These are phyloP conservation scores for Dallia pectoralis DNA, from an alignment of 2,797 vertebrate species.

Conservation along the genomic window DNA sequence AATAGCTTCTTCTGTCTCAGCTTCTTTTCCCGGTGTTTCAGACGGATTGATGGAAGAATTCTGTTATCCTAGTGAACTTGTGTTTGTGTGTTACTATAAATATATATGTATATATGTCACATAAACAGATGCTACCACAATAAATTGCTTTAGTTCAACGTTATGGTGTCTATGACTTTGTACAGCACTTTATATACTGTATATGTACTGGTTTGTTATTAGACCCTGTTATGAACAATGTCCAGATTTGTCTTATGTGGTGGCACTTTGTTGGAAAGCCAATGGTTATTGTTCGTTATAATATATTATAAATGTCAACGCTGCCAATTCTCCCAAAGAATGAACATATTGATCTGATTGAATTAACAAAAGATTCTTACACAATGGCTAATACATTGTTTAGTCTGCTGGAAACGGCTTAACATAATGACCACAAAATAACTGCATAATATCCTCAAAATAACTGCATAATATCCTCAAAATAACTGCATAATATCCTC, in stretches of 20 bases:
- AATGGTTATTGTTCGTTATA: background rate
- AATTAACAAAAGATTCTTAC: background rate
- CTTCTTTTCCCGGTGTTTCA: background rate
- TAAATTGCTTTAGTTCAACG: no score
- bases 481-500: no score
- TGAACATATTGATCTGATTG: background rate
- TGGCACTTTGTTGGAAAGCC: background rate
- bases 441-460: background rate
- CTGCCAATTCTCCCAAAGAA: background rate
- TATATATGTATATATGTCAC: no score
- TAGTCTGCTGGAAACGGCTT: no score
- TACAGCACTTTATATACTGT: no score
- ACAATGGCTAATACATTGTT: background rate
- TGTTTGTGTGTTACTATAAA: no score
- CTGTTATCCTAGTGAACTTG: no score
- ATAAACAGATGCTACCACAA: no score
- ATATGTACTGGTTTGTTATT: background rate
- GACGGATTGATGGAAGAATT: background rate
- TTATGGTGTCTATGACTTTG: no score
- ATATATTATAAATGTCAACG: background rate
- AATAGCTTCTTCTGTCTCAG: background rate
- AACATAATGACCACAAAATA: no score
- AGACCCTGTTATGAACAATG: background rate
- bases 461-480: no score
- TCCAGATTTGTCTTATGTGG: background rate